These are phyloP conservation scores for Bombus ignitus DNA, from an alignment of 1,140 invertebrate species.

Conservation along the genomic window DNA sequence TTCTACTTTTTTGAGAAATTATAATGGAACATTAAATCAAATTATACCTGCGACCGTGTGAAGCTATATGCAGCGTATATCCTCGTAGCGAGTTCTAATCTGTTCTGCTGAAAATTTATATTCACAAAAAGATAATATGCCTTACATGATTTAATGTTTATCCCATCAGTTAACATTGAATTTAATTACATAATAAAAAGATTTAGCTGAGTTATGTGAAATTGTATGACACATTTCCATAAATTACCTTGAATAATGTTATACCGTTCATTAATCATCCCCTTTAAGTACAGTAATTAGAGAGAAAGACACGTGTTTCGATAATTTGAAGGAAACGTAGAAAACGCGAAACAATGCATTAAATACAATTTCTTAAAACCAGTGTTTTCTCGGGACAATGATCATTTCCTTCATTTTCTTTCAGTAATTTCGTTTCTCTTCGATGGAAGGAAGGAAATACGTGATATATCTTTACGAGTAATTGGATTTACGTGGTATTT, in stretches of 20 bases:
- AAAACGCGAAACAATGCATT: neutral
- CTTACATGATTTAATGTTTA: neutral
- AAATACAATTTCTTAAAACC: neutral
- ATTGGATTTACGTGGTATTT: neutral
- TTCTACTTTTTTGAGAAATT: too few relatives aligned
- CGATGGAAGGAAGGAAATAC: neutral
- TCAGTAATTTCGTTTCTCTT: neutral
- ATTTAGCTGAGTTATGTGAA: neutral
- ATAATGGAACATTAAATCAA: too few relatives aligned
- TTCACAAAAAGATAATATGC: neutral
- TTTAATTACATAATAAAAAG: neutral
- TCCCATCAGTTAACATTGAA: neutral
- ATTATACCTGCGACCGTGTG: too few relatives aligned
- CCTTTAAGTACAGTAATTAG: neutral
- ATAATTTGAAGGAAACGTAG: too few relatives aligned
- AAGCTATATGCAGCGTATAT: too few relatives aligned
- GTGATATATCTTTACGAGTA: neutral
- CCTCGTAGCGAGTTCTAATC: too few relatives aligned
- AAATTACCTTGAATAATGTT: neutral
- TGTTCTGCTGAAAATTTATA: neutral
- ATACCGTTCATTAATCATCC: neutral
- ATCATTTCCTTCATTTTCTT: neutral
- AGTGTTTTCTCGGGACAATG: neutral
- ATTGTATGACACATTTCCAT: neutral
- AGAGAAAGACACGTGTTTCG: neutral